These are phyloP conservation scores for Ambastaia sidthimunki DNA, from an alignment of 2,797 vertebrate species.

Conservation along the genomic window DNA sequence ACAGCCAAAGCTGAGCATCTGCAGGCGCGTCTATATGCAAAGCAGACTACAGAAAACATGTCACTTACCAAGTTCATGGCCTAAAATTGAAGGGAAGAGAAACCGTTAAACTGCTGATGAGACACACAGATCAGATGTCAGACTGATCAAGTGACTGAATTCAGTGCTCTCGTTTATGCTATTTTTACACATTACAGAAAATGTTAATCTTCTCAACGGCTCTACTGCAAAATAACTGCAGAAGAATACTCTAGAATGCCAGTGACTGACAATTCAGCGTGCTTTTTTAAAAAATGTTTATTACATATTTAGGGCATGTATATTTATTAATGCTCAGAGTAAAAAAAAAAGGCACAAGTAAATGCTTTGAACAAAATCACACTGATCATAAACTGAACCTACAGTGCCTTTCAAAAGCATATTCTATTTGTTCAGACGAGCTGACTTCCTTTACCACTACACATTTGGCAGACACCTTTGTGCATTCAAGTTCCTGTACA, in stretches of 20 bases:
- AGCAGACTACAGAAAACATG: constrained; percentile 67
- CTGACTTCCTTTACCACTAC: no score
- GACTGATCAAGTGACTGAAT: constrained; percentile 13
- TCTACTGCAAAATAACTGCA: background rate
- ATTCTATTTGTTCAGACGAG: no score
- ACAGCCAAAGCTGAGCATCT: constrained; percentile 42
- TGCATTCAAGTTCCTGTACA: no score
- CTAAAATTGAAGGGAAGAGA: constrained; percentile 77
- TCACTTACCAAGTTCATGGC: constrained; percentile 87
- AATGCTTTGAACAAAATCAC: no score
- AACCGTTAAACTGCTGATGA: constrained; percentile 71
- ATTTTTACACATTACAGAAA: background rate
- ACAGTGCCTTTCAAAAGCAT: no score
- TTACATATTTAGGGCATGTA: background rate
- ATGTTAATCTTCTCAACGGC: background rate
- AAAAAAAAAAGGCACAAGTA: no score
- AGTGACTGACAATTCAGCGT: background rate
- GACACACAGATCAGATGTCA: constrained; percentile 45
- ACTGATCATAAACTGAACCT: no score
- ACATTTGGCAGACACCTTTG: no score
- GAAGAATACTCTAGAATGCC: background rate
- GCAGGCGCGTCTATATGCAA: constrained; percentile 64
- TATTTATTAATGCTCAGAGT: no score
- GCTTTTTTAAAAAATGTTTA: background rate
- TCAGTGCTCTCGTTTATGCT: background rate